These are phyloP conservation scores for Clarias batrachus DNA, from an alignment of 2,113 vertebrate species.

Conservation along the genomic window DNA sequence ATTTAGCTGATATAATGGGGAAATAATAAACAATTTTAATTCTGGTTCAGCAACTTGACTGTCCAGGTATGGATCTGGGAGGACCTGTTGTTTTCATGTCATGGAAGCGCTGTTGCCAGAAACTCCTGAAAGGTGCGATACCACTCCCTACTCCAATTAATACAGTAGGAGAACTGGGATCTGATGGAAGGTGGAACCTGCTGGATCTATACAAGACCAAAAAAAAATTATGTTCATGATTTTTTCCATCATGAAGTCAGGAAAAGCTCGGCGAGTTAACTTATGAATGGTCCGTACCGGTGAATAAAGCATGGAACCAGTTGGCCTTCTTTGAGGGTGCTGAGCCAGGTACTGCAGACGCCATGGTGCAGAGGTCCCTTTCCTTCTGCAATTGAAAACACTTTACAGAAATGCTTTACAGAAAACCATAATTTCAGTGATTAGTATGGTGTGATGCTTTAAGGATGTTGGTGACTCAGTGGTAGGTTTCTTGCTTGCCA, in stretches of 20 bases:
- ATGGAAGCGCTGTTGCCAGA: constrained; percentile 78
- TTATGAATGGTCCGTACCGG: constrained; percentile 63
- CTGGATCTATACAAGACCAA: constrained; percentile 61
- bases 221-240: neutral
- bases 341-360: constrained; percentile 83
- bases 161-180: constrained; percentile 72
- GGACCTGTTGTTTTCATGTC: constrained; percentile 76
- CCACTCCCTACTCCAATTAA: constrained; percentile 78
- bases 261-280: neutral
- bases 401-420: neutral
- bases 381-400: constrained; percentile 66
- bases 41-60: neutral
- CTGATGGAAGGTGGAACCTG: constrained; percentile 75
- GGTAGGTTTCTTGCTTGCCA: too few relatives aligned
- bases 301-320: constrained; percentile 76
- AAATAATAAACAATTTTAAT: neutral
- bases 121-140: constrained; percentile 79
- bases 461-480: too few relatives aligned
- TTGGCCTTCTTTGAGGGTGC: constrained; percentile 64
- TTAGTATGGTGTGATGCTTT: neutral
- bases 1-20: neutral
- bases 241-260: too few relatives aligned
- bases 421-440: neutral
- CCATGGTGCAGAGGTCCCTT: constrained; percentile 80
- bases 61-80: neutral